phyloP scores from a whole-genome alignment of 1,140 invertebrate species.

The Musca vetustissima region DNA sequence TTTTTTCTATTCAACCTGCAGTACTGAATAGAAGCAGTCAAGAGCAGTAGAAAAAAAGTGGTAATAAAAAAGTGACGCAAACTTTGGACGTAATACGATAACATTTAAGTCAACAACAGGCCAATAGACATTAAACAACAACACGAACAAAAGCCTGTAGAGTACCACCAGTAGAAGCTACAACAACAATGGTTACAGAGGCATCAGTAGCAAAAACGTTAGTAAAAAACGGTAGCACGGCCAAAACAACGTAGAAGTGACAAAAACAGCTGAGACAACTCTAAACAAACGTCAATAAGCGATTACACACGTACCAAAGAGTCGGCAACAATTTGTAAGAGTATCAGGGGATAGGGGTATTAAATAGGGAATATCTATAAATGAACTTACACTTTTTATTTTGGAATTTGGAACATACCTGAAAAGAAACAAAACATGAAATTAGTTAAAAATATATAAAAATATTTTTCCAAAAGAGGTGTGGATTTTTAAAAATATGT shows the following conservation, averaged over 20 bases:
- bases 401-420: too few relatives aligned
- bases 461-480: too few relatives aligned
- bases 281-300: conserved; percentile 9
- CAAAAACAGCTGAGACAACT: conserved; percentile 22
- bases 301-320: too few relatives aligned
- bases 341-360: too few relatives aligned
- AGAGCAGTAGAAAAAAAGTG: conserved; percentile 2
- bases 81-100: conserved; percentile 19
- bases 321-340: too few relatives aligned
- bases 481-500: too few relatives aligned
- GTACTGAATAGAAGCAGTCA: neutral
- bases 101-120: conserved; percentile 14
- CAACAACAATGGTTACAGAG: neutral
- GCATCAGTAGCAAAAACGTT: neutral
- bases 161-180: neutral
- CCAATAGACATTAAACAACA: conserved; percentile 16
- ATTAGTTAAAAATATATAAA: too few relatives aligned
- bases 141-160: conserved; percentile 8
- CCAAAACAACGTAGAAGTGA: conserved; percentile 10
- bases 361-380: too few relatives aligned
- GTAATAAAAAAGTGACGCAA: conserved; percentile 13
- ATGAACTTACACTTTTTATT: too few relatives aligned
- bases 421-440: too few relatives aligned
- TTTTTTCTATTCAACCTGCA: too few relatives aligned
- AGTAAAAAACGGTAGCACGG: neutral